Percentiles rank a stretch among this genome's conserved stretches.
Conservation (phyloP, 2,113 vertebrate genomes). For the Notothenia coriiceps region DNA sequence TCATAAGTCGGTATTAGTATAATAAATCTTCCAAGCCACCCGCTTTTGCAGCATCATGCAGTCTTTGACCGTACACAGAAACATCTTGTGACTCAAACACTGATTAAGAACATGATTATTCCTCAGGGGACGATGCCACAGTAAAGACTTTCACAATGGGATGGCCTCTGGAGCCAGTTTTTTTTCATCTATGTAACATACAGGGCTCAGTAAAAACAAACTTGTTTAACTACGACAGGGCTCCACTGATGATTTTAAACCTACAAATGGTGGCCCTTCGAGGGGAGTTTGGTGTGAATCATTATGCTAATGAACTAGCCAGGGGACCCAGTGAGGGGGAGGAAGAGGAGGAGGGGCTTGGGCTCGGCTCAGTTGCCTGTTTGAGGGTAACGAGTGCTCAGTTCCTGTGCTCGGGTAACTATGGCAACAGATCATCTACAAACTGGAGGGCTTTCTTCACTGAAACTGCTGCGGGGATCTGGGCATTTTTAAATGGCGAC, state of each 20-base stretch:
- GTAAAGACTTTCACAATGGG: conserved; percentile 33
- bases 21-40: conserved; percentile 41
- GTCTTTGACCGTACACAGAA: conserved; percentile 34
- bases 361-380: conserved; percentile 68
- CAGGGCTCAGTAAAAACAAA: conserved; percentile 51
- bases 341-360: conserved; percentile 66
- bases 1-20: conserved; percentile 58
- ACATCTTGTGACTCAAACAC: conserved; percentile 47
- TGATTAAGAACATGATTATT: conserved; percentile 53
- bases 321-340: conserved; percentile 79
- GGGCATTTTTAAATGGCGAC: conserved; percentile 67
- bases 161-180: conserved; percentile 26
- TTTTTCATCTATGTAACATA: conserved; percentile 23
- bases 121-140: conserved; percentile 39
- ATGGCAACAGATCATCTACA: conserved; percentile 82
- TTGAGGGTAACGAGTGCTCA: conserved; percentile 67
- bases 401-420: conserved; percentile 76
- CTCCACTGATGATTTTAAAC: conserved; percentile 69
- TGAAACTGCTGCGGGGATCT: conserved; percentile 70
- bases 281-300: conserved; percentile 80
- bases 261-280: conserved; percentile 79
- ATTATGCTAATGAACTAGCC: conserved; percentile 83
- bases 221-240: conserved; percentile 63
- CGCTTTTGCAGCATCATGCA: conserved; percentile 47
- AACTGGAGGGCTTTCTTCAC: conserved; percentile 77